Base-by-base conservation (phyloP, 2,113 vertebrate species). In the Ardeotis arabs region DNA sequence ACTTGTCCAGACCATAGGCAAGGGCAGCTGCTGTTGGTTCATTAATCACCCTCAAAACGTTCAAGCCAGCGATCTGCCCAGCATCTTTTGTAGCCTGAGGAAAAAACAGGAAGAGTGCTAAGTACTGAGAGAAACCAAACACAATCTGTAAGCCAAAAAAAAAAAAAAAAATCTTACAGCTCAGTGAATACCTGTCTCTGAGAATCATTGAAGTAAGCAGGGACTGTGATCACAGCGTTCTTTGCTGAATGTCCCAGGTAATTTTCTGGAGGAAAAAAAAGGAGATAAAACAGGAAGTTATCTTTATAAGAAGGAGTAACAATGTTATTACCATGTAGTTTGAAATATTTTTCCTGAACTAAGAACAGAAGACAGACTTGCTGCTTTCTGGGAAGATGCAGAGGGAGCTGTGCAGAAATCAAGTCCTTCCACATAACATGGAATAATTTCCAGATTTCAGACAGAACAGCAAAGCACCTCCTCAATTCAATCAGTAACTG, bases 131-230 rank as follows among this genome's bases (percentile, higher is more conserved):
- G n/a, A 62, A 50, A 49, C 14, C 35, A 37, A 27, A 77, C 1
- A 0, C 37, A 18, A 12, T 24, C 60, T 29, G 0, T 18, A 72
- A 87, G 19, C 24, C 41, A 3, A 4, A 50, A 60, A 68, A 52
- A 35, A 35, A 35, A 35, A 44, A 44, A 44, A 44, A 15, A 44
- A 44, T 10, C 44, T 64, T 53, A 24, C 4, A 44, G 55, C 62
- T 23, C 37, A n/a, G 8, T 33, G 52, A 87, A 35, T 97, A 99
- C 99, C 99, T 99, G 99, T 98, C 99, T 99, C 97, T 99, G 99
- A 56, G 99, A 99, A 95, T 99, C 99, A 25, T 99, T 99, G 98
- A 99, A 99, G 97, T 99, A 99, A 66, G 99, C 99, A 76, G 99
- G 99, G 15, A 99, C 99, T 29, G 99, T 99, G 90, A 99, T 97